phyloP scores from a whole-genome alignment of 2,888 invertebrate genomes.

The Alloscopus bannaensis region DNA sequence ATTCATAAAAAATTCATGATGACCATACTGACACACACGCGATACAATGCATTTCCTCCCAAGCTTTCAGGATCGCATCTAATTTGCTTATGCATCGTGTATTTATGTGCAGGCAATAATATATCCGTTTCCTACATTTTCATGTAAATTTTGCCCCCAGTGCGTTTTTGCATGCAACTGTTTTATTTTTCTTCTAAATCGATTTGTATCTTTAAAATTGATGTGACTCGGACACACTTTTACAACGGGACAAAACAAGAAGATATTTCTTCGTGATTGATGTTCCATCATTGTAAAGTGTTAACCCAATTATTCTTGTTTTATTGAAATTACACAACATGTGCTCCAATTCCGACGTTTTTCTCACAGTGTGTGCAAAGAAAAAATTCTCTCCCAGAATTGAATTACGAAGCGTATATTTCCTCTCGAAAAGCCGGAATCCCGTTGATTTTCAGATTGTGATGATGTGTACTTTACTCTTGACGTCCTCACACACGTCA shows the following conservation, averaged over 20 bases:
- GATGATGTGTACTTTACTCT: no score
- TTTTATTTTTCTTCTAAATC: background rate
- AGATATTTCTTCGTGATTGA: background rate
- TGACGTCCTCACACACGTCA: no score
- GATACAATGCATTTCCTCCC: no score
- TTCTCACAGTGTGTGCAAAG: no score
- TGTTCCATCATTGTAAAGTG: background rate
- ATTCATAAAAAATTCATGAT: background rate
- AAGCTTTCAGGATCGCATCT: background rate
- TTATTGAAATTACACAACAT: no score
- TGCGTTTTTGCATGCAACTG: conserved; percentile 11
- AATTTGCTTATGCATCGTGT: background rate
- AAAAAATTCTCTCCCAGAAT: no score
- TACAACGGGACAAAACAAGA: no score
- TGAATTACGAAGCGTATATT: no score
- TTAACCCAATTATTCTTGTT: background rate
- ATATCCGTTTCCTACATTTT: conserved; percentile 34
- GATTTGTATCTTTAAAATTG: conserved; percentile 9
- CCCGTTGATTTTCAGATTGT: no score
- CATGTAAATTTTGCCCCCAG: conserved; percentile 11
- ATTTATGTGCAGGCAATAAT: conserved; percentile 8
- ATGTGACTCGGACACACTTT: no score
- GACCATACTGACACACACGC: background rate
- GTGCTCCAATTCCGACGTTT: no score
- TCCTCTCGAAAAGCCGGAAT: no score